Percentiles rank a stretch among this genome's conserved stretches.
Evolutionary conservation across 1,140 invertebrate species (phyloP).

Genomic region (Drosophila ercepeae): DNA sequence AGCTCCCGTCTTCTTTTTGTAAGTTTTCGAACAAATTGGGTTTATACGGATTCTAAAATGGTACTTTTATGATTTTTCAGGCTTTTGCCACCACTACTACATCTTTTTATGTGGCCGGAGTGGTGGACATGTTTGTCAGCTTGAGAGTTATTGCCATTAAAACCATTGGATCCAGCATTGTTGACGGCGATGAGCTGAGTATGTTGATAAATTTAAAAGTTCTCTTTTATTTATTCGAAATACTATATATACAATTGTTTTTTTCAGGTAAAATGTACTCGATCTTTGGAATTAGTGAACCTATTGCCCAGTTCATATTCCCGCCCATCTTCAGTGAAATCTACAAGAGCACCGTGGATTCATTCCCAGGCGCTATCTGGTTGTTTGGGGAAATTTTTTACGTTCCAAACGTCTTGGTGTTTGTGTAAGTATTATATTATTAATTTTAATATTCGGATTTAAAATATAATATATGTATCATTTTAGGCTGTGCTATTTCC

Average conservation of each 20-base stretch:
- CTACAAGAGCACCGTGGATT: conserved; percentile 68
- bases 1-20: conserved; percentile 71
- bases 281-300: conserved; percentile 79
- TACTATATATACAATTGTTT: background rate
- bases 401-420: conserved; percentile 77
- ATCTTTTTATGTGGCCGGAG: conserved; percentile 71
- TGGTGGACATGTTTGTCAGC: conserved; percentile 78
- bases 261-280: conserved; percentile 82
- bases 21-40: conserved; percentile 10
- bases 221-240: background rate
- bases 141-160: conserved; percentile 81
- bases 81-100: conserved; percentile 63
- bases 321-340: conserved; percentile 73
- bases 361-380: conserved; percentile 79
- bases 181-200: conserved; percentile 78
- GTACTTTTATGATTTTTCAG: conserved; percentile 28
- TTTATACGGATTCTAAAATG: no score
- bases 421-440: conserved; percentile 65
- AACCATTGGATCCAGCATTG: conserved; percentile 78
- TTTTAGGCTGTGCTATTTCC: conserved; percentile 61
- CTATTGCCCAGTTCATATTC: conserved; percentile 76
- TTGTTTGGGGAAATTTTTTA: conserved; percentile 79
- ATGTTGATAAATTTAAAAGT: conserved; percentile 6
- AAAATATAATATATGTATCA: background rate
- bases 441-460: background rate